Percentiles rank a stretch among this genome's conserved stretches.
Evolutionary conservation across 1,140 invertebrate genomes (phyloP).

Genomic region (Pygmarrhopalites habei): DNA sequence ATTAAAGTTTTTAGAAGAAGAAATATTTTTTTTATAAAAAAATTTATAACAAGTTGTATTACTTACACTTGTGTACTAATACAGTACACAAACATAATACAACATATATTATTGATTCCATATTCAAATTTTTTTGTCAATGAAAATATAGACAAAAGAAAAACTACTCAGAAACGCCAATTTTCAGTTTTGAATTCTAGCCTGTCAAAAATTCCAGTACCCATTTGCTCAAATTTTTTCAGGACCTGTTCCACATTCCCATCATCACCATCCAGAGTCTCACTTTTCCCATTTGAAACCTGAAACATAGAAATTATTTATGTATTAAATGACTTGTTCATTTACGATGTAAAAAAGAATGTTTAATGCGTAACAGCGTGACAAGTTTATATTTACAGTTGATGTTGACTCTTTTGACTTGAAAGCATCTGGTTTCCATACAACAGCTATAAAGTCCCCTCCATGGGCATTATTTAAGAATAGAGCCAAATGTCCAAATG

Average conservation of each 20-base stretch:
- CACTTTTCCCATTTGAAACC: constrained; percentile 46
- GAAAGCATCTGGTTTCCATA: constrained; percentile 62
- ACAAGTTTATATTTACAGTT: constrained; percentile 4
- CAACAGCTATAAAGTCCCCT: constrained; percentile 67
- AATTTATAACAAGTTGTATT: too few species aligned
- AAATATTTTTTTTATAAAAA: too few species aligned
- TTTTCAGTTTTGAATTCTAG: constrained; percentile 14
- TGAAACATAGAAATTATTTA: constrained; percentile 27
- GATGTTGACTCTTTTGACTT: constrained; percentile 18
- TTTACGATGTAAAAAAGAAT: background rate
- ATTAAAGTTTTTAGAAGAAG: too few species aligned
- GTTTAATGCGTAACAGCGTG: background rate
- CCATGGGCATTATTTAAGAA: constrained; percentile 86
- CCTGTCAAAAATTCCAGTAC: constrained; percentile 13
- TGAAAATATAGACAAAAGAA: too few species aligned
- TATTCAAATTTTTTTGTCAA: too few species aligned
- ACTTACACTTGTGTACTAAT: too few species aligned
- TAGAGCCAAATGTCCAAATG: constrained; percentile 67
- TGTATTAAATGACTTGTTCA: background rate
- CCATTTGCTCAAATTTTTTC: constrained; percentile 46
- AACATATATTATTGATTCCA: too few species aligned
- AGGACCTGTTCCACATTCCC: constrained; percentile 60
- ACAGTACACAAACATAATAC: too few species aligned
- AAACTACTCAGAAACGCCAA: too few species aligned
- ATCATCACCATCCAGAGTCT: constrained; percentile 45